phyloP scores from a whole-genome alignment of 1,140 invertebrate species.

The Microplitis mediator region DNA sequence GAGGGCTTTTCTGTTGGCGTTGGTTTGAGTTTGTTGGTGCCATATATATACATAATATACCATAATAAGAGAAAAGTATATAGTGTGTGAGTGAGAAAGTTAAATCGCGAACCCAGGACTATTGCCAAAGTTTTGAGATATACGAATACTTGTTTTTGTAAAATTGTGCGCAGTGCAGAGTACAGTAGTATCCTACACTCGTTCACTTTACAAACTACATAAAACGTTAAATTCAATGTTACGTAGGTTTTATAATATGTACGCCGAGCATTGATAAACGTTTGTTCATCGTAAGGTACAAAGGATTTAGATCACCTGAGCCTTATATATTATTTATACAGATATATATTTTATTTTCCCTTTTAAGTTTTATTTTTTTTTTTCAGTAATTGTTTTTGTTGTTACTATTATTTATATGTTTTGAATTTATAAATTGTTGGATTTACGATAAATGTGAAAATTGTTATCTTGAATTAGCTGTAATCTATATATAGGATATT shows the following conservation, averaged over 20 bases:
- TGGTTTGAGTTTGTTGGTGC: background rate
- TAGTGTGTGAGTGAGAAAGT: conserved; percentile 13
- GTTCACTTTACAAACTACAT: conserved; percentile 12
- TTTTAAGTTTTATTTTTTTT: too few relatives aligned
- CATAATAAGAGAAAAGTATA: background rate
- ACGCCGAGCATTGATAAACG: background rate
- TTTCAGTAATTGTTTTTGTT: too few relatives aligned
- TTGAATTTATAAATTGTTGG: too few relatives aligned
- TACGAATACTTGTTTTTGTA: conserved; percentile 51
- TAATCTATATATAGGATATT: too few relatives aligned
- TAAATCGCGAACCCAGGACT: conserved; percentile 30
- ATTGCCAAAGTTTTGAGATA: conserved; percentile 52
- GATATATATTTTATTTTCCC: too few relatives aligned
- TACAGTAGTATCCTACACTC: background rate
- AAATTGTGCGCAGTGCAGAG: conserved; percentile 25
- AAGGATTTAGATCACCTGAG: too few relatives aligned
- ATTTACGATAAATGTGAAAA: too few relatives aligned
- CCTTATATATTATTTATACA: too few relatives aligned
- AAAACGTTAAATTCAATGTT: background rate
- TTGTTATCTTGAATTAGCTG: too few relatives aligned
- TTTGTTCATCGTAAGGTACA: background rate
- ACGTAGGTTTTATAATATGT: too few relatives aligned
- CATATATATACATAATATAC: background rate
- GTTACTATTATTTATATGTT: too few relatives aligned
- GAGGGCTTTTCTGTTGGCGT: too few relatives aligned